phyloP scores from a whole-genome alignment of 2,113 vertebrate genomes.

The Lepisosteus osseus region DNA sequence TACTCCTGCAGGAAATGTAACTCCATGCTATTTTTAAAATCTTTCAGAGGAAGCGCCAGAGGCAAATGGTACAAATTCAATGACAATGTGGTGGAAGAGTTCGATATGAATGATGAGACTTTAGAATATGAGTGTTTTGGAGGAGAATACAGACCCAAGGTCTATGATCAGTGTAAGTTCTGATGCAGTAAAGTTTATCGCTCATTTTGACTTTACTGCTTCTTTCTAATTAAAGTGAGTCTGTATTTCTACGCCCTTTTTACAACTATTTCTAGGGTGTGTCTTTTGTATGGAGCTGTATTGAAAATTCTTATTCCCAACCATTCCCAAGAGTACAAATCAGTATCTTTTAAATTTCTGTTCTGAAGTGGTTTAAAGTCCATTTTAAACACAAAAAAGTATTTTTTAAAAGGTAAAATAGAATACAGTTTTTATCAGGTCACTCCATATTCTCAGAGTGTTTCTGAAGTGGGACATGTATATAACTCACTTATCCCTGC shows the following conservation, averaged over 20 bases:
- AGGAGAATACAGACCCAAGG: constrained; percentile 95
- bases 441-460: too few relatives aligned
- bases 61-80: constrained; percentile 98
- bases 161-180: constrained; percentile 94
- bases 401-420: too few relatives aligned
- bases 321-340: neutral
- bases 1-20: neutral
- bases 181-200: neutral
- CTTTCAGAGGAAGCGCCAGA: constrained; percentile 77
- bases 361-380: too few relatives aligned
- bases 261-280: neutral
- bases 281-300: neutral
- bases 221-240: too few relatives aligned
- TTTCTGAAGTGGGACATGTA: too few relatives aligned
- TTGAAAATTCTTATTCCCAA: neutral
- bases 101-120: constrained; percentile 92
- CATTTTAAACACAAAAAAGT: too few relatives aligned
- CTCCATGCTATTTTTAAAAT: neutral
- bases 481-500: too few relatives aligned
- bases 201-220: too few relatives aligned
- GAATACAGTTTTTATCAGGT: too few relatives aligned
- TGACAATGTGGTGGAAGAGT: constrained; percentile 94
- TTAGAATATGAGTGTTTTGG: constrained; percentile 97
- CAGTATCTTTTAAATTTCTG: too few relatives aligned
- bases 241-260: too few relatives aligned